A percentile compares a stretch with the other conserved stretches of the same genome.
Conservation (phyloP, 2,888 invertebrate genomes). For the Cosmia pyralina region DNA sequence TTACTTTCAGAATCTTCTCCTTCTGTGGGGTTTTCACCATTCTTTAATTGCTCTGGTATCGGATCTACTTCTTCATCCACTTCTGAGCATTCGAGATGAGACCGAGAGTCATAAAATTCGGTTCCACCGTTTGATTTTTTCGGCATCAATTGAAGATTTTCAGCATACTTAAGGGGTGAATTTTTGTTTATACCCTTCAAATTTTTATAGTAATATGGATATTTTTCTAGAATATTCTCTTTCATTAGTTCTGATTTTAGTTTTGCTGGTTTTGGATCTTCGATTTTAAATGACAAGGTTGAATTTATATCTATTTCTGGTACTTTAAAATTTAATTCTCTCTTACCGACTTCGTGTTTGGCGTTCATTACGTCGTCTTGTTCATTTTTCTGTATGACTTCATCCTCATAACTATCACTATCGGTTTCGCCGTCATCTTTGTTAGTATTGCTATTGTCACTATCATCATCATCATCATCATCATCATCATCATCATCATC, state of each 20-base stretch:
- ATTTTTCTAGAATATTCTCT: constrained; percentile 84
- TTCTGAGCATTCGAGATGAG: constrained; percentile 88
- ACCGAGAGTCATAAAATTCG: constrained; percentile 93
- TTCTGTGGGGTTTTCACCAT: constrained; percentile 77
- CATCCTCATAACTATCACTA: constrained; percentile 10
- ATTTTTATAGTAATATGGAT: constrained; percentile 91
- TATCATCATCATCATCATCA: background rate
- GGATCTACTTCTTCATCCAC: constrained; percentile 89
- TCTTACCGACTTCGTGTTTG: constrained; percentile 76
- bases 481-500: background rate
- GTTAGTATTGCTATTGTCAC: background rate
- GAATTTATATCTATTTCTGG: constrained; percentile 79
- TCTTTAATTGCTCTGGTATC: constrained; percentile 87
- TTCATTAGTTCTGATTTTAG: constrained; percentile 65
- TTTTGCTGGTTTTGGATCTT: constrained; percentile 71
- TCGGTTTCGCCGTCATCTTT: background rate
- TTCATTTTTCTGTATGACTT: constrained; percentile 15
- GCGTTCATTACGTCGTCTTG: constrained; percentile 21
- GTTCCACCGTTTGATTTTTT: constrained; percentile 91
- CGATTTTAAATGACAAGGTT: constrained; percentile 74
- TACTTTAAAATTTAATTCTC: constrained; percentile 76
- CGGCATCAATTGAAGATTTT: constrained; percentile 91
- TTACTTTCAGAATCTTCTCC: constrained; percentile 73
- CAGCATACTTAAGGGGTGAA: constrained; percentile 92
- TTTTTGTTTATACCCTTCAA: constrained; percentile 82